A percentile compares a stretch with the other conserved stretches of the same genome.
phyloP scores from a whole-genome alignment of 2,888 invertebrate species.

The Dynastes tityus region DNA sequence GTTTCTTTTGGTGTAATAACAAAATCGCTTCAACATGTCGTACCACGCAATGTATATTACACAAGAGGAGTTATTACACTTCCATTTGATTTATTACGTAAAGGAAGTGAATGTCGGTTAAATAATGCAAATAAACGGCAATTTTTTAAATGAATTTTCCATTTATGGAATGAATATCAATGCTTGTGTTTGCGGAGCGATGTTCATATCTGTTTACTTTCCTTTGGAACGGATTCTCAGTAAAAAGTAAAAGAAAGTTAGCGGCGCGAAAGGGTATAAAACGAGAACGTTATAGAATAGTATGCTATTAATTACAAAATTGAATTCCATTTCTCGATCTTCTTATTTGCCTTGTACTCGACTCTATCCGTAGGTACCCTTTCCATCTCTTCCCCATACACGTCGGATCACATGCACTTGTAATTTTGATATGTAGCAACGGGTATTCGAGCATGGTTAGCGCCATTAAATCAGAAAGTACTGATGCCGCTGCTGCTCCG shows the following conservation, averaged over 20 bases:
- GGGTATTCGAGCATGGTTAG: neutral
- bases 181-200: slow-evolving; percentile 14
- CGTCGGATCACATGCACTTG: neutral
- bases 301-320: slow-evolving; percentile 45
- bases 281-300: slow-evolving; percentile 11
- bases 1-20: no score
- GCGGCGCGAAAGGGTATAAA: slow-evolving; percentile 18
- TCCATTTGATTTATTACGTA: neutral
- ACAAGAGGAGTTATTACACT: neutral
- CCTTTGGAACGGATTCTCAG: neutral
- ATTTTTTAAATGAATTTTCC: slow-evolving; percentile 24
- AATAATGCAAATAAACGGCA: neutral
- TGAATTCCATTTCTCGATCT: slow-evolving; percentile 29
- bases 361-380: neutral
- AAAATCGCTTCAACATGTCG: no score
- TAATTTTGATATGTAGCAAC: slow-evolving; percentile 10
- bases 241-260: slow-evolving; percentile 10
- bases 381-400: neutral
- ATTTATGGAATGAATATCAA: slow-evolving; percentile 22
- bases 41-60: neutral
- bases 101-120: neutral
- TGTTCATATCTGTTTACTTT: slow-evolving; percentile 10
- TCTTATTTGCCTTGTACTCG: slow-evolving; percentile 25
- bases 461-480: slow-evolving; percentile 9
- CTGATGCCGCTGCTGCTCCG: neutral